Evolutionary conservation across 2,888 invertebrate species (phyloP), one percentile per base, ranked within the genome.

Genomic region (Cyaniris semiargus): DNA sequence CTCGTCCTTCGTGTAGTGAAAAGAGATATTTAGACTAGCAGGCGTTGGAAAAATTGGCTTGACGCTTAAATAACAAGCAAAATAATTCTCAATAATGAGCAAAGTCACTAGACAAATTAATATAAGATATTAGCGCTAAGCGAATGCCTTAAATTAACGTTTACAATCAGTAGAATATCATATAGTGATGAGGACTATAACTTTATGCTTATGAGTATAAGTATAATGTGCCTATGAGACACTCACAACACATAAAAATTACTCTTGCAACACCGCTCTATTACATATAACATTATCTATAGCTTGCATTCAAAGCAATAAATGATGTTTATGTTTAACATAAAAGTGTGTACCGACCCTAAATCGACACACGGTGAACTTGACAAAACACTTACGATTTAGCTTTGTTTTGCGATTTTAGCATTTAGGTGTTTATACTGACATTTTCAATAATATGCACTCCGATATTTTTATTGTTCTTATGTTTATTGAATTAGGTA

Each of bases 141-240:
- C 66, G 15, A 66, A 66, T 31, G 66, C 27, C 27, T 31, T 66
- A 27, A 66, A 27, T 27, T 66, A 66, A 27, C 1, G 15, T 66
- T 66, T 31, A 66, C 31, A 66, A 66, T 66, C 7, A 15, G 66
- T 31, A 66, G 66, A 66, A 66, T 66, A 66, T 66, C 23, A 60
- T 60, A 3, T 66, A 66, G 66, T 27, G 27, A 66, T 66, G 66
- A 27, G 27, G 31, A 66, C 15, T 66, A 66, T 66, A 66, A 66
- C 27, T 31, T 66, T 66, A 66, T 66, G 27, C 66, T 66, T 66
- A 66, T 66, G 66, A 66, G 66, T 66, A 66, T 66, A 66, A 66
- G 66, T 66, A 31, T 66, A 66, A 31, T 31, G 66, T 66, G 66
- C 66, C 66, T 66, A 66, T 66, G 66, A 66, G 66, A 66, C 66